A percentile compares a stretch with the other conserved stretches of the same genome.
These are phyloP conservation scores for Noctua janthe DNA, from an alignment of 2,888 invertebrate genomes.

Conservation along the genomic window DNA sequence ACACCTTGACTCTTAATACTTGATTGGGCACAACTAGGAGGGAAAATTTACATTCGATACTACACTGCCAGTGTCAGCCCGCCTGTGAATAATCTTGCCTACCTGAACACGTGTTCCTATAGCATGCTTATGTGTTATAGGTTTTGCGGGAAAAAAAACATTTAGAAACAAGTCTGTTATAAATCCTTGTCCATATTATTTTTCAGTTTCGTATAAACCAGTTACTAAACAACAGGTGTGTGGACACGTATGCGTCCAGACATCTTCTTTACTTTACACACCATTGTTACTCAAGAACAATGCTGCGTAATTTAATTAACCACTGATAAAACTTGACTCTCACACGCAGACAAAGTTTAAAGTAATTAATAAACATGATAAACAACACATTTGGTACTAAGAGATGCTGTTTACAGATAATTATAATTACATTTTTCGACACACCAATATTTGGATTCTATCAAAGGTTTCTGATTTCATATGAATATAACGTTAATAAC, in stretches of 20 bases:
- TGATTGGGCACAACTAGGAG: neutral
- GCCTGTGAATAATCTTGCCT: neutral
- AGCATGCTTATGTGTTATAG: neutral
- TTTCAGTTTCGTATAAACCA: conserved; percentile 13
- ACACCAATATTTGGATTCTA: conserved; percentile 37
- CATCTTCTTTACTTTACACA: conserved; percentile 68
- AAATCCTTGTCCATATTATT: neutral
- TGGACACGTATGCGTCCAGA: conserved; percentile 58
- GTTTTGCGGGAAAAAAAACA: neutral
- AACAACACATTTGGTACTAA: conserved; percentile 56
- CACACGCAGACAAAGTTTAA: conserved; percentile 68
- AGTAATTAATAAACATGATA: conserved; percentile 72
- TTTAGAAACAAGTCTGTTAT: neutral
- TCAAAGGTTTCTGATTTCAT: conserved; percentile 57
- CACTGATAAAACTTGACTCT: conserved; percentile 68
- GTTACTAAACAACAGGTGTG: conserved; percentile 70
- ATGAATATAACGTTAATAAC: conserved; percentile 43
- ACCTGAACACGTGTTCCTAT: neutral
- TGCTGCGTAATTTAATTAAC: conserved; percentile 79
- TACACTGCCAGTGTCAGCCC: neutral
- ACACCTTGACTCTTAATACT: neutral
- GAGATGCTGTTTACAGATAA: conserved; percentile 69
- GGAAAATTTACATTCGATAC: neutral
- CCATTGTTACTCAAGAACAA: conserved; percentile 79
- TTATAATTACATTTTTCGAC: conserved; percentile 67